Evolutionary conservation across 2,797 vertebrate genomes (phyloP).

Genomic region (Bufotes viridis): DNA sequence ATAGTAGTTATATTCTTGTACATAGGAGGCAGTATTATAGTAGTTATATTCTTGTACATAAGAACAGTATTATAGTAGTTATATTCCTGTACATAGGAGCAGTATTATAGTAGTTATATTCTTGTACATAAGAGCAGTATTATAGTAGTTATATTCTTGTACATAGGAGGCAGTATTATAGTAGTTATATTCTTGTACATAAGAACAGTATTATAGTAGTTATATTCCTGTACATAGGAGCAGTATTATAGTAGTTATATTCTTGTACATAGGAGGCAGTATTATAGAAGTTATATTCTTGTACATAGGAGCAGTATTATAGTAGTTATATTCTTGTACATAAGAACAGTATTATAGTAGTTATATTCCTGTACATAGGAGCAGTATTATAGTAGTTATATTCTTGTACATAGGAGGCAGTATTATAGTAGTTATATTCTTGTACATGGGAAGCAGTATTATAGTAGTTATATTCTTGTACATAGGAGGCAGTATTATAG

Average conservation of each 20-base stretch:
- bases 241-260: no score
- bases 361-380: no score
- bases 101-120: constrained; percentile 1
- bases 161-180: background rate
- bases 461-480: no score
- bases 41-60: constrained; percentile 4
- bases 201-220: background rate
- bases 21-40: constrained; percentile 1
- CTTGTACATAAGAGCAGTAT: background rate
- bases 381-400: no score
- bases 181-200: background rate
- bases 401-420: no score
- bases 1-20: constrained; percentile 16
- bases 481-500: no score
- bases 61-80: constrained; percentile 5
- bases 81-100: background rate
- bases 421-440: no score
- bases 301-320: no score
- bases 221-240: no score
- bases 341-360: background rate
- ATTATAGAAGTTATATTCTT: no score
- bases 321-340: background rate
- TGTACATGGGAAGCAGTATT: no score
- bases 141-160: background rate
- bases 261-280: no score